Conservation (phyloP, 2,113 vertebrate species). For the Dermatemys mawii region DNA sequence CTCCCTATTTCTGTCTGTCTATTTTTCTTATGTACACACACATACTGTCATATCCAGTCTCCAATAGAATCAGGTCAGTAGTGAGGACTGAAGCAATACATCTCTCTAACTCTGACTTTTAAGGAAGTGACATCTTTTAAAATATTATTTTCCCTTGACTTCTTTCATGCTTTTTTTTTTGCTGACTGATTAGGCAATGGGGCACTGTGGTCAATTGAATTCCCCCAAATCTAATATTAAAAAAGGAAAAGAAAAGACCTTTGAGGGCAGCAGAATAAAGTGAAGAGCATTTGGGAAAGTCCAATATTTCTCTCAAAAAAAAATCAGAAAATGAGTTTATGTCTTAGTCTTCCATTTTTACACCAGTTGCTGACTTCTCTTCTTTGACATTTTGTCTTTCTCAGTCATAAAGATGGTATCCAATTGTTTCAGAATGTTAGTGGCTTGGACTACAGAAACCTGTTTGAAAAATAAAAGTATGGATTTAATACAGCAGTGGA, state of each 20-base stretch:
- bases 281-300: slow-evolving; percentile 45
- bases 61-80: slow-evolving; percentile 51
- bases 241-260: slow-evolving; percentile 62
- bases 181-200: slow-evolving; percentile 65
- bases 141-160: slow-evolving; percentile 68
- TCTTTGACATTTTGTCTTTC: slow-evolving; percentile 9
- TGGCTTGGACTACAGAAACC: background rate
- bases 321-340: slow-evolving; percentile 52
- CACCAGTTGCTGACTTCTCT: background rate
- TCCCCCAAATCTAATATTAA: slow-evolving; percentile 72
- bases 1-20: slow-evolving; percentile 23
- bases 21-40: slow-evolving; percentile 5
- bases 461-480: slow-evolving; percentile 14
- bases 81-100: slow-evolving; percentile 68
- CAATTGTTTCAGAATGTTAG: slow-evolving; percentile 29
- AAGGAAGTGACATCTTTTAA: slow-evolving; percentile 70
- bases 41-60: slow-evolving; percentile 21
- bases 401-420: background rate
- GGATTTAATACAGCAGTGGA: slow-evolving; percentile 26
- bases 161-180: slow-evolving; percentile 57
- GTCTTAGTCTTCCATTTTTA: slow-evolving; percentile 53
- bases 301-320: slow-evolving; percentile 31
- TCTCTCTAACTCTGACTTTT: slow-evolving; percentile 73
- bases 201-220: slow-evolving; percentile 67
- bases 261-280: slow-evolving; percentile 63